These are phyloP conservation scores for Cladorhizidae sp. DNA, from an alignment of 37 sponge, comb jelly and placozoan genomes.

Conservation along the genomic window DNA sequence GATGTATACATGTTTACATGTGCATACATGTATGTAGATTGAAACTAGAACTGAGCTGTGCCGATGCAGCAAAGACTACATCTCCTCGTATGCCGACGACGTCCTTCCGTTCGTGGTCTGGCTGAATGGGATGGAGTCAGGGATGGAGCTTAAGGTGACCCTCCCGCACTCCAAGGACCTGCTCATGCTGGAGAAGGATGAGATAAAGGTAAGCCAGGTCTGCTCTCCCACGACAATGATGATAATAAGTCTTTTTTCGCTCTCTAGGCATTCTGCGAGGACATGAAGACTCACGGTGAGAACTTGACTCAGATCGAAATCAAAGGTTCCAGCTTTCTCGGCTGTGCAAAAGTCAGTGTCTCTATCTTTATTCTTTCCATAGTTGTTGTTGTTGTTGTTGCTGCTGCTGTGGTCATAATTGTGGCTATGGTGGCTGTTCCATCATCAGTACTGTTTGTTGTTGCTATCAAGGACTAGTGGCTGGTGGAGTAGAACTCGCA, in stretches of 20 bases:
- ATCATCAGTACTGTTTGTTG: too few species aligned
- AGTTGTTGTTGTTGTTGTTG: conserved; percentile 34
- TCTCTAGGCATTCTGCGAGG: conserved; percentile 20
- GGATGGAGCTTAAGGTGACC: neutral
- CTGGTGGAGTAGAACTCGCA: too few species aligned
- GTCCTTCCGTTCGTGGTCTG: conserved; percentile 31
- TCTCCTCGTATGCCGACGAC: conserved; percentile 21
- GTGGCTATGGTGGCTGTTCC: too few species aligned
- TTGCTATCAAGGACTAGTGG: too few species aligned
- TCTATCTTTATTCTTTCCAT: neutral
- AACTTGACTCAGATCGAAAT: conserved; percentile 41
- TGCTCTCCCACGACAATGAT: neutral
- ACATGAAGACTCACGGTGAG: conserved; percentile 41
- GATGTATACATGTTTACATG: neutral
- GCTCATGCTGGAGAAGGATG: conserved; percentile 20
- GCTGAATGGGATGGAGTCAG: conserved; percentile 41
- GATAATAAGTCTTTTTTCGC: too few species aligned
- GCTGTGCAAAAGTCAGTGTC: conserved; percentile 43
- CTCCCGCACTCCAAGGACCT: conserved; percentile 20
- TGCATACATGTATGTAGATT: conserved; percentile 2
- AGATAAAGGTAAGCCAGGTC: conserved; percentile 6
- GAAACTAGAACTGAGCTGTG: conserved; percentile 33
- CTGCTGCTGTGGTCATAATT: too few species aligned
- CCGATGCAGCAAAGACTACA: conserved; percentile 14
- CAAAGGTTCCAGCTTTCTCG: conserved; percentile 32